These are phyloP conservation scores for Drosophila hydei DNA, from an alignment of 1,140 invertebrate species.

Conservation along the genomic window DNA sequence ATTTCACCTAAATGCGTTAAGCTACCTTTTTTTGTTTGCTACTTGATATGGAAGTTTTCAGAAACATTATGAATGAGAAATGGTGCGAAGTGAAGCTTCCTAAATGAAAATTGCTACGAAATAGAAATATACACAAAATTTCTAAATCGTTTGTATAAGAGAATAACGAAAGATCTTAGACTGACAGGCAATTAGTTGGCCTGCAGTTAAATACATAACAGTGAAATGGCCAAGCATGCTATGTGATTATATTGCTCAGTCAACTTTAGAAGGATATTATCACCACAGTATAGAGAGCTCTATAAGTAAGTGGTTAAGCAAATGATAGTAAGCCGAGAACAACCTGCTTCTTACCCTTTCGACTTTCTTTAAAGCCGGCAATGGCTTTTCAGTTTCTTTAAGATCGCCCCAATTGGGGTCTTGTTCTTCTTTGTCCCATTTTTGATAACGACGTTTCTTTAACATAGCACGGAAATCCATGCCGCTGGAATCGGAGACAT, in stretches of 20 bases:
- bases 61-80: not conserved
- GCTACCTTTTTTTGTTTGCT: not conserved
- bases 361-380: slow-evolving; percentile 94
- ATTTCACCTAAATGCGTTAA: not conserved
- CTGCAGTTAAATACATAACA: not conserved
- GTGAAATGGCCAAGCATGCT: not conserved
- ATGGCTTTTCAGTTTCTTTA: slow-evolving; percentile 95
- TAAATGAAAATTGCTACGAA: not conserved
- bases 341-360: slow-evolving; percentile 90
- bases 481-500: slow-evolving; percentile 97
- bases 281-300: slow-evolving; percentile 4
- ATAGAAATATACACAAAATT: not conserved
- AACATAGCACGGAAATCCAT: slow-evolving; percentile 99
- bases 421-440: slow-evolving; percentile 95
- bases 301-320: slow-evolving; percentile 7
- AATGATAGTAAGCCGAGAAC: slow-evolving; percentile 1
- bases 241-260: not conserved
- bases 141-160: too few relatives aligned
- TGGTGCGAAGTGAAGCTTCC: not conserved
- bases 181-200: not conserved
- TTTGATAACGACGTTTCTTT: slow-evolving; percentile 97
- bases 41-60: not conserved
- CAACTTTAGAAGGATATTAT: not conserved
- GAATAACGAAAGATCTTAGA: not conserved
- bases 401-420: slow-evolving; percentile 96